Evolutionary conservation across 2,113 vertebrate species (phyloP), one percentile per base, ranked within the genome.

Genomic region (Coracopsis vasa): DNA sequence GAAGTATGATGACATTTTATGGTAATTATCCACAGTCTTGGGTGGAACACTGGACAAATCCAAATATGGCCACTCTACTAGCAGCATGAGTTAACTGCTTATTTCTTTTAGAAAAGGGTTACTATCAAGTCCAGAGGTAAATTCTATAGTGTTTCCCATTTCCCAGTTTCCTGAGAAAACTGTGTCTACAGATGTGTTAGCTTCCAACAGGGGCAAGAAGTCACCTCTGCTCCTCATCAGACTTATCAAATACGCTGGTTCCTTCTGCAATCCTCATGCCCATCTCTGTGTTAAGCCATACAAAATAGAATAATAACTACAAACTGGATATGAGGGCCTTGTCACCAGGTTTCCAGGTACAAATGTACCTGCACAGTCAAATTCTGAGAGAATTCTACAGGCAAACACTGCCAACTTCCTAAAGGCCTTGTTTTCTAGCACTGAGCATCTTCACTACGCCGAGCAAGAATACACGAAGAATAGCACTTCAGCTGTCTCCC

Each of bases 401-500:
- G 44, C 6, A 77, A 84, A 47, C 11, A 13, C 6, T n/a, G 3
- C n/a, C 33, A 69, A 18, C 47, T 74, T 72, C 33, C 48, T 45
- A 39, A 62, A 62, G 50, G 33, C 33, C 19, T 44, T 47, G 4
- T 74, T 45, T 74, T 78, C 23, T 29, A 24, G 61, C 13, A 47
- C 1, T 1, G 20, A 51, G 11, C 60, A 74, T 11, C 3, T 81
- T 35, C 27, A 3, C 29, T 47, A 2, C 6, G 14, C 3, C 0
- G 3, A 83, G 24, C 3, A 2, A 82, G 56, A 58, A 61, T 5
- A 60, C 4, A 9, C 4, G 7, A 48, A 78, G 16, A 64, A 45
- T 0, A 70, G n/a, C 15, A 74, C 45, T 67, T 82, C 35, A 58
- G n/a, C 25, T 42, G 29, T 17, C 7, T 71, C 25, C 16, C 27